Evolutionary conservation across 2,113 vertebrate genomes (phyloP), one percentile per base, ranked within the genome.

Genomic region (Eptesicus fuscus): DNA sequence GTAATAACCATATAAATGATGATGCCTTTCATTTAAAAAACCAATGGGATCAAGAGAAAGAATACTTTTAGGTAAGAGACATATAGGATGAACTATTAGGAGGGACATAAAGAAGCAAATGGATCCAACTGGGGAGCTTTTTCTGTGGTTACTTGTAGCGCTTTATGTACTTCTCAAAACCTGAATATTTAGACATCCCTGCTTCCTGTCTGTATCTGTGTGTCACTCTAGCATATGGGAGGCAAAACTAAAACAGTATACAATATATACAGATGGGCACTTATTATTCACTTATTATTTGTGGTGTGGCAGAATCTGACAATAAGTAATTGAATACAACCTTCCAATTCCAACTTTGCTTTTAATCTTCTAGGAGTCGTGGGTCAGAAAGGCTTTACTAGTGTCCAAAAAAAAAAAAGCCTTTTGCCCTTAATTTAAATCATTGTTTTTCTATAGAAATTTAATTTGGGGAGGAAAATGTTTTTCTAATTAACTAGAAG

Each of bases 401-500:
- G 47, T 91, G 78, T 90, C 61, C 0, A n/a, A 76, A 44, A 77
- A n/a, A 70, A 86, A 61, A 70, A 83, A 96, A 94, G 10, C 1
- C 61, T 70, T 97, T 97, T 95, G 63, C 96, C 95, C 91, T 94
- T 98, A 83, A 96, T 97, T 97, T 96, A 97, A 97, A 97, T 96
- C 96, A 96, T 91, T 96, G 95, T 96, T 97, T 97, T 97, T 94
- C 94, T 95, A 97, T 91, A 94, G 94, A 98, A 97, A 97, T 96
- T 96, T 97, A 97, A 98, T 97, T 97, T 97, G 86, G 88, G 90
- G 30, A 8, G 35, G 61, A 94, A 93, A 96, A 97, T 97, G 92
- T 97, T 97, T 98, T 98, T 97, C 97, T 96, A 97, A 98, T 97
- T 97, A 97, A 95, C 96, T 96, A 83, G 92, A 98, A 97, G 97